Conservation (phyloP, 2,797 vertebrate genomes). For the Moxostoma hubbsi region DNA sequence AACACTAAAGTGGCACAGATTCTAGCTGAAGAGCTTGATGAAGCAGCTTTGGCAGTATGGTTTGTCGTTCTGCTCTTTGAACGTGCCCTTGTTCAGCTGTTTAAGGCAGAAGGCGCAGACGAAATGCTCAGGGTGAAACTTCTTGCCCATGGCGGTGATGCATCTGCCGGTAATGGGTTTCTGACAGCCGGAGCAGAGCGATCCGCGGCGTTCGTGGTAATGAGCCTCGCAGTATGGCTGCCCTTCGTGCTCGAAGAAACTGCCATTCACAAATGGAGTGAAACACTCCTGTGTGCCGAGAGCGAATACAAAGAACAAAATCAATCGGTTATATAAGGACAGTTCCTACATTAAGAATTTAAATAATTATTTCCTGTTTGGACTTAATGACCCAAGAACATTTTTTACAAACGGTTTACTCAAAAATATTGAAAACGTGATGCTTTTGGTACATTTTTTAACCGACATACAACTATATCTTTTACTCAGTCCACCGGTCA, state of each 20-base stretch:
- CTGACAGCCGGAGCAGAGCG: constrained; percentile 97
- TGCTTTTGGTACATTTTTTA: too few species aligned
- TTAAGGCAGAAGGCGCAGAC: constrained; percentile 99
- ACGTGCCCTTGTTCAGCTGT: constrained; percentile 99
- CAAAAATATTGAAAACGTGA: too few species aligned
- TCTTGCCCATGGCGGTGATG: constrained; percentile 97
- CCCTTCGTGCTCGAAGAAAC: constrained; percentile 97
- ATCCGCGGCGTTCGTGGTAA: constrained; percentile 95
- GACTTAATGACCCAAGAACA: too few species aligned
- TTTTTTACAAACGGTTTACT: too few species aligned
- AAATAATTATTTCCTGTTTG: too few species aligned
- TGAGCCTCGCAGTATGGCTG: constrained; percentile 99
- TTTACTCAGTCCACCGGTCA: too few species aligned
- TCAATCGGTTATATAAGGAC: background rate
- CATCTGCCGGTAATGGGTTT: constrained; percentile 98
- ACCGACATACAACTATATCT: too few species aligned
- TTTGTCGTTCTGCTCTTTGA: constrained; percentile 99
- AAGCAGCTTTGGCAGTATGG: constrained; percentile 99
- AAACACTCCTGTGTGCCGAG: constrained; percentile 89
- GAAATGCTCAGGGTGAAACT: constrained; percentile 99
- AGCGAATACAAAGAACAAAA: background rate
- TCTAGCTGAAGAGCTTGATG: constrained; percentile 96
- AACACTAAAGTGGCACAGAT: background rate
- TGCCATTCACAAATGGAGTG: constrained; percentile 94
- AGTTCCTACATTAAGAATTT: background rate